A percentile compares a stretch with the other conserved stretches of the same genome.
These are phyloP conservation scores for Upupa epops DNA, from an alignment of 2,113 vertebrate species.

Conservation along the genomic window DNA sequence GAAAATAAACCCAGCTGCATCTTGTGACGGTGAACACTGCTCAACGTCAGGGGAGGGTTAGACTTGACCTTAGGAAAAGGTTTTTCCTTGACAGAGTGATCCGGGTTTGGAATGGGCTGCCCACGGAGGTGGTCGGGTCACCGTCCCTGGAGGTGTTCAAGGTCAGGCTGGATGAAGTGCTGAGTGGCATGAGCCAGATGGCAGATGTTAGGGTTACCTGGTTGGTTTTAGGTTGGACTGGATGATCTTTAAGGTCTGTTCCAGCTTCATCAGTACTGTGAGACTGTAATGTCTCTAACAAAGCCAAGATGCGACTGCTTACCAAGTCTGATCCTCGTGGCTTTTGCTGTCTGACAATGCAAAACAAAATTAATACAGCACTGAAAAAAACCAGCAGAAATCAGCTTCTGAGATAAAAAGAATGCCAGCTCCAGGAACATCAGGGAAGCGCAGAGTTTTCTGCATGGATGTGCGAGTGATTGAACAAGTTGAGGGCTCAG, in stretches of 20 bases:
- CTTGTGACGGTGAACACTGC: background rate
- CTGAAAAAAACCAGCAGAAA: background rate
- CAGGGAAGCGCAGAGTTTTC: background rate
- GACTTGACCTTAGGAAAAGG: too few relatives aligned
- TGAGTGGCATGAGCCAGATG: too few relatives aligned
- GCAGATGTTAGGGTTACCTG: too few relatives aligned
- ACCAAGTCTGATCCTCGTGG: background rate
- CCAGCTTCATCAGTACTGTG: too few relatives aligned
- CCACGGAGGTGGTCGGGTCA: too few relatives aligned
- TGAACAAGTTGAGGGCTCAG: slow-evolving; percentile 17
- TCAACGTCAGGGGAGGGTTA: too few relatives aligned
- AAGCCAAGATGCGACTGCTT: background rate
- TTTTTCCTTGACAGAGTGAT: too few relatives aligned
- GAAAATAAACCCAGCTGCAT: background rate
- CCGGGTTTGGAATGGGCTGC: too few relatives aligned
- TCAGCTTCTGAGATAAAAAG: background rate
- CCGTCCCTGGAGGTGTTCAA: too few relatives aligned
- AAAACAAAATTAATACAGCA: background rate
- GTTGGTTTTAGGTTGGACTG: too few relatives aligned
- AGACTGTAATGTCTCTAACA: background rate
- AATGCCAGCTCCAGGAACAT: background rate
- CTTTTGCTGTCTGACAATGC: background rate
- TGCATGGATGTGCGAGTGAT: background rate
- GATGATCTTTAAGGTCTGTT: too few relatives aligned
- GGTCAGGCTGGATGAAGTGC: too few relatives aligned